A percentile compares a stretch with the other conserved stretches of the same genome.
phyloP scores from a whole-genome alignment of 2,797 vertebrate genomes.

The Pelobates cultripes region DNA sequence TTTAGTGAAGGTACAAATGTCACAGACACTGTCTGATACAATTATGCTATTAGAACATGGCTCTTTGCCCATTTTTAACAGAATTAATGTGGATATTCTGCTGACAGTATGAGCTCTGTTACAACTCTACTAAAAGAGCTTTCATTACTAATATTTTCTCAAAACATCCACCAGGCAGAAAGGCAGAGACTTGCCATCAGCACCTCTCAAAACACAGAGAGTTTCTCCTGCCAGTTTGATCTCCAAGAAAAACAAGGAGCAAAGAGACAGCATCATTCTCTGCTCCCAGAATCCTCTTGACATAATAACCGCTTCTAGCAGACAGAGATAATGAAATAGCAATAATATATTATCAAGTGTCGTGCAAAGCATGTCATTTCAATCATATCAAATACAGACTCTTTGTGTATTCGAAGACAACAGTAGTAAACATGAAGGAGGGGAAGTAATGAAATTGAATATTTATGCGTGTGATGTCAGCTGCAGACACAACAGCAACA shows the following conservation, averaged over 20 bases:
- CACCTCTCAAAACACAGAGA: not conserved
- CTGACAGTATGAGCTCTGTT: not conserved
- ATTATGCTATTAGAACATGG: not conserved
- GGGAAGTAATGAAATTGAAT: not conserved
- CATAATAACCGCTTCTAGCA: not conserved
- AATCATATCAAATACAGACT: not conserved
- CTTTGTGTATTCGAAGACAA: not conserved
- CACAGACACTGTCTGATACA: too few species aligned
- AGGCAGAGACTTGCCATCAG: not conserved
- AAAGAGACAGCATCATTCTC: slow-evolving; percentile 2
- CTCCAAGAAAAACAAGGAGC: not conserved
- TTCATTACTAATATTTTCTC: not conserved
- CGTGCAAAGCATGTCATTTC: not conserved
- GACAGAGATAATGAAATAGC: not conserved
- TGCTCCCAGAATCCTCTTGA: not conserved
- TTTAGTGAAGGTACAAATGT: too few species aligned
- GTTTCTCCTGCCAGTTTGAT: not conserved
- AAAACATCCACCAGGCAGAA: not conserved
- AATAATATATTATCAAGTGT: not conserved
- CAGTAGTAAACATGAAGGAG: not conserved
- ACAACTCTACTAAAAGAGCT: not conserved
- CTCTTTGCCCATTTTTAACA: not conserved
- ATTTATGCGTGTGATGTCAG: not conserved
- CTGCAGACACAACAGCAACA: too few species aligned
- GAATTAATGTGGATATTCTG: not conserved